Base-by-base conservation (phyloP, 2,113 vertebrate genomes). In the Corythornis vintsioides region DNA sequence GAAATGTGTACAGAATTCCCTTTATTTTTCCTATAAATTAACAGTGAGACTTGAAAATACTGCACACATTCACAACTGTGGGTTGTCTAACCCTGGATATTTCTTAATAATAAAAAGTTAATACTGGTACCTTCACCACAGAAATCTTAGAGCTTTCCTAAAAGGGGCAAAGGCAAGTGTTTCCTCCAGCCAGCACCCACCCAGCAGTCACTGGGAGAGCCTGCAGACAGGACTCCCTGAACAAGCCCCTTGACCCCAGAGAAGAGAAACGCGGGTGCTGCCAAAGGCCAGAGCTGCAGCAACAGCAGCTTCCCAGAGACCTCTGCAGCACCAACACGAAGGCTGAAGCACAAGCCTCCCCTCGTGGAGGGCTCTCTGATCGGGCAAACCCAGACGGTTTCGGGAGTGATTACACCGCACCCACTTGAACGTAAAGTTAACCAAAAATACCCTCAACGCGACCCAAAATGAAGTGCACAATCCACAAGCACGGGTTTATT, bases 171-270 rank as follows among this genome's bases (percentile, higher is more conserved):
- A n/a, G 22, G 45, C 10, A 43, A 28, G 33, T 0, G 28, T 18
- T 26, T 14, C 55, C 61, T 7, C 1, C 6, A 22, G 24, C 9
- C 40, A 20, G 29, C 5, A 25, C 38, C 55, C 2, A 4, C 12
- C 40, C 3, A 2, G 61, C 42, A 13, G 21, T 3, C 7, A 4
- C 42, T 2, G 12, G 38, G 15, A 15, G 29, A 5, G 11, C 57
- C 11, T 0, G 6, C 11, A 8, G 21, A 7, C 0, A 6, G 7
- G 3, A 3, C 15, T 17, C 40, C 17, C 4, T 3, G 4, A 11
- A 22, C 0, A 6, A 47, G 28, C 13, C 2, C 7, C 43, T 13
- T 0, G 16, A 29, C 59, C 24, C 29, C 83, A 2, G 4, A 1
- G 0, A 19, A 15, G 31, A 5, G 11, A 7, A 7, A 8, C 0